Conservation (phyloP, 2,888 invertebrate genomes). For the Tachina fera region DNA sequence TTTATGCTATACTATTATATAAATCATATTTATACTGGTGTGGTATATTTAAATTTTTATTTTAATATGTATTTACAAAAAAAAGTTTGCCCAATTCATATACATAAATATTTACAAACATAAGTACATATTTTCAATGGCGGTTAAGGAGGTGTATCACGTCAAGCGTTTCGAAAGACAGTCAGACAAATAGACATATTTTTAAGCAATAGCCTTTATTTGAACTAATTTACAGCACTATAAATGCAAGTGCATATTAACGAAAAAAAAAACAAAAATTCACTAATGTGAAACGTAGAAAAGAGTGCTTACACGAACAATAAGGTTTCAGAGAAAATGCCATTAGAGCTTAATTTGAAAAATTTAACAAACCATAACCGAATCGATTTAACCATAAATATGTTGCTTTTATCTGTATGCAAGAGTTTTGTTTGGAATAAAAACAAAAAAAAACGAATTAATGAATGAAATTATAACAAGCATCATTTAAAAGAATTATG, state of each 20-base stretch:
- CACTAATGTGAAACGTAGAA: not conserved
- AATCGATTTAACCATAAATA: slow-evolving; percentile 54
- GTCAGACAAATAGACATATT: not conserved
- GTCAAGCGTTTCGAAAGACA: not conserved
- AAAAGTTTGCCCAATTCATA: not conserved
- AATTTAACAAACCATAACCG: slow-evolving; percentile 60
- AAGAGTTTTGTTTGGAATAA: slow-evolving; percentile 6
- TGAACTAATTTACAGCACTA: not conserved
- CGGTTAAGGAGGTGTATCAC: not conserved
- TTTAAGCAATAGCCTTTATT: slow-evolving; percentile 7
- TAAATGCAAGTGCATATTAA: not conserved
- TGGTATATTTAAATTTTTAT: not conserved
- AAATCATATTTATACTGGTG: not conserved
- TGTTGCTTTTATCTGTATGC: slow-evolving; percentile 15
- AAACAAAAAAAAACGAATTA: slow-evolving; percentile 17
- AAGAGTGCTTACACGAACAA: not conserved
- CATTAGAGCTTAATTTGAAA: slow-evolving; percentile 35
- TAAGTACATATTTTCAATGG: not conserved
- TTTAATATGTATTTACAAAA: not conserved
- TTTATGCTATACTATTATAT: slow-evolving; percentile 1
- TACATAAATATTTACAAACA: no score
- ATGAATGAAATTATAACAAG: slow-evolving; percentile 41
- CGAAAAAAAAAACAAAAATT: not conserved
- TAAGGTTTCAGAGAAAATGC: not conserved
- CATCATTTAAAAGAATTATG: slow-evolving; percentile 56